Base-by-base conservation (phyloP, 2,113 vertebrate species). In the Nycticebus coucang region DNA sequence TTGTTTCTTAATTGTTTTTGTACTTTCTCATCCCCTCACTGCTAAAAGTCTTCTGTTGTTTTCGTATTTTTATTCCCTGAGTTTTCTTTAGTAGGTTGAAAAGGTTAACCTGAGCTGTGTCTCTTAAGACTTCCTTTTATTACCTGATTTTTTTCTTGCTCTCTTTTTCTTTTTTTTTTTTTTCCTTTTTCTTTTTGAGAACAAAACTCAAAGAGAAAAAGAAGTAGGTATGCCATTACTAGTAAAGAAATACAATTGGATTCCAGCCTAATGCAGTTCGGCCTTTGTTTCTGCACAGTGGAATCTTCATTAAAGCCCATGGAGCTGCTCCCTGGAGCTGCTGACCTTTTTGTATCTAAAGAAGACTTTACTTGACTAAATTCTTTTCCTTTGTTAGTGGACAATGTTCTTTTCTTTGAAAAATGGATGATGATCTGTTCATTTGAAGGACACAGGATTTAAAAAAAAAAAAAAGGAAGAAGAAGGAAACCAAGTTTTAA, bases 211-310 rank as follows among this genome's bases (percentile, higher is more conserved):
- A 87, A 96, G 82, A 92, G 88, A 96, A 91, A 87, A 98, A 97
- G 96, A 95, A 93, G 68, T 85, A 96, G 93, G 87, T 98, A 91
- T 96, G 97, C 95, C 97, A 35, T 97, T 98, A 97, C 89, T 55
- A 91, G 97, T 97, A 97, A 95, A 97, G 75, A 85, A 97, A 87
- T 91, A 96, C 89, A 98, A 94, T 28, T 98, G 97, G 96, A 95
- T 95, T 92, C 84, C 62, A 96, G 98, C 98, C 98, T 98, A 98
- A 98, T 97, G 97, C 81, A 96, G 85, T 68, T 68, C 19, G 14
- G 18, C 92, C 96, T 98, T 98, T 98, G 97, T 98, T 97, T 98
- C 98, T 96, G 71, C 71, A 93, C 97, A 95, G 97, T 98, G 93
- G 98, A 96, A 94, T 97, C 96, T 98, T 98, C 98, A 96, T 98